phyloP scores from a whole-genome alignment of 2,113 vertebrate species.

The Callaeas wilsoni region DNA sequence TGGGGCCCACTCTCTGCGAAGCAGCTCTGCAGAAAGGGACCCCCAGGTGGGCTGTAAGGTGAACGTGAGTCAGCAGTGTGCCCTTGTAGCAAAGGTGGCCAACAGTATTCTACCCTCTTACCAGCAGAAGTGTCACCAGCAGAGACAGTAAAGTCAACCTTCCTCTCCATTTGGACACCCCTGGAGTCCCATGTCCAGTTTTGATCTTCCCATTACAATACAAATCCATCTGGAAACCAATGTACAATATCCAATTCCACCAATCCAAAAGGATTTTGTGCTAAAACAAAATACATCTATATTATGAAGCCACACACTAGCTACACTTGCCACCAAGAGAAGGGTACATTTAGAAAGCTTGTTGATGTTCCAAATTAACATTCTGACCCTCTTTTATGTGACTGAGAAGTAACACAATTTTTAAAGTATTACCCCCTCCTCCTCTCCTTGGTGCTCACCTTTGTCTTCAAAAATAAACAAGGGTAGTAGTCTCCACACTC shows the following conservation, averaged over 20 bases:
- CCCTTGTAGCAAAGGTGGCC: not conserved
- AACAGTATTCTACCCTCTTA: not conserved
- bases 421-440: not conserved
- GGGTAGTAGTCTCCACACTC: not conserved
- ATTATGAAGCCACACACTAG: not conserved
- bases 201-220: not conserved
- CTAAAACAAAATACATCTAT: not conserved
- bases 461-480: not conserved
- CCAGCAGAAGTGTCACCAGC: not conserved
- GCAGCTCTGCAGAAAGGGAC: not conserved
- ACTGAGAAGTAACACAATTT: not conserved
- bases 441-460: not conserved
- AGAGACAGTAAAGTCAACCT: not conserved
- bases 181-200: not conserved
- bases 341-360: not conserved
- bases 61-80: fast-evolving
- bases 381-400: not conserved
- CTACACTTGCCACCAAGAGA: not conserved
- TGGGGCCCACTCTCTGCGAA: not conserved
- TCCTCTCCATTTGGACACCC: not conserved
- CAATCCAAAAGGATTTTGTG: not conserved
- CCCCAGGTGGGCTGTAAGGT: not conserved
- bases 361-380: not conserved
- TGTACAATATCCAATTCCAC: not conserved
- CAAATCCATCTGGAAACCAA: not conserved